phyloP scores from a whole-genome alignment of 2,888 invertebrate species.

The Esperia sulphurella region DNA sequence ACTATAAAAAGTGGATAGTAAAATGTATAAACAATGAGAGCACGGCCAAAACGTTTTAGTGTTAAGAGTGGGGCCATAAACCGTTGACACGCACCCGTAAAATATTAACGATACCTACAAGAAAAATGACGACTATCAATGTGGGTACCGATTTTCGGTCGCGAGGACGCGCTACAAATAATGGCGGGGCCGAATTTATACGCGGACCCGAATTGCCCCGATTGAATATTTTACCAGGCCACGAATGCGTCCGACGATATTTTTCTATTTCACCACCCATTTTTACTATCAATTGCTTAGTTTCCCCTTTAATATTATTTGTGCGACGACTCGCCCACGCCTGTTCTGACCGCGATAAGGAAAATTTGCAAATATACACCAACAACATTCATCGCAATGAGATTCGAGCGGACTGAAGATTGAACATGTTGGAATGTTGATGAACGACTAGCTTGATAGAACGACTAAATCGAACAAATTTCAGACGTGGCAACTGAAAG shows the following conservation, averaged over 20 bases:
- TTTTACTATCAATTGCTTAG: conserved; percentile 77
- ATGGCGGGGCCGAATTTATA: conserved; percentile 73
- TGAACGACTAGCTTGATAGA: neutral
- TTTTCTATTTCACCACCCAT: conserved; percentile 75
- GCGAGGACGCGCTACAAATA: conserved; percentile 75
- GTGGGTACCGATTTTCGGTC: conserved; percentile 74
- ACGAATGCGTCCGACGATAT: conserved; percentile 74
- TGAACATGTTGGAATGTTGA: neutral
- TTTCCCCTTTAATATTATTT: conserved; percentile 73
- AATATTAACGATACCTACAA: conserved; percentile 77
- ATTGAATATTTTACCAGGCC: conserved; percentile 78
- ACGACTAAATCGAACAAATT: too few species aligned
- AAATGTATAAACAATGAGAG: conserved; percentile 78
- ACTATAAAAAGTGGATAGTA: conserved; percentile 76
- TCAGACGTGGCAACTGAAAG: too few species aligned
- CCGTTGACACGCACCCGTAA: conserved; percentile 77
- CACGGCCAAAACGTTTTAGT: conserved; percentile 76
- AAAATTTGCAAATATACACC: conserved; percentile 21
- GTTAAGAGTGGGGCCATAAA: conserved; percentile 77
- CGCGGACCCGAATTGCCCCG: conserved; percentile 75
- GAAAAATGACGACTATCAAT: conserved; percentile 77
- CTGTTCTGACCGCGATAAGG: conserved; percentile 23
- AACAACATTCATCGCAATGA: conserved; percentile 8
- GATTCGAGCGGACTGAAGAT: neutral
- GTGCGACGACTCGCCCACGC: conserved; percentile 37